Conservation (phyloP, 2,113 vertebrate genomes). For the Hydrochoerus hydrochaeris region DNA sequence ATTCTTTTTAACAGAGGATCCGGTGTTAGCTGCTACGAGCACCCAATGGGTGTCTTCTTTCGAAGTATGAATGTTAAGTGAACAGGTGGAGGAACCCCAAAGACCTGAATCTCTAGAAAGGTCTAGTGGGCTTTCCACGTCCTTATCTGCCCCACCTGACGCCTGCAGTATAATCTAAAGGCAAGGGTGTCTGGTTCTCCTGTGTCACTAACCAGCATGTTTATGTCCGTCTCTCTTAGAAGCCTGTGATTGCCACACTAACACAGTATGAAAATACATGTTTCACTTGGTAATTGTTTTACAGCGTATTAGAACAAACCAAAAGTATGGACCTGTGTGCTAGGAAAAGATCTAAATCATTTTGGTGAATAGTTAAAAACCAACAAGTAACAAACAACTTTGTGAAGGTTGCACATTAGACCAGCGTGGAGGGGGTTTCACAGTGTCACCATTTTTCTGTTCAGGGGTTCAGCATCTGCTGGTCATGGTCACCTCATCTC, state of each 20-base stretch:
- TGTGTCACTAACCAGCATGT: background rate
- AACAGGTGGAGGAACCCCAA: background rate
- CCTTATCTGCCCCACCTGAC: background rate
- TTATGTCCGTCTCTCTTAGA: background rate
- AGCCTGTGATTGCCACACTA: background rate
- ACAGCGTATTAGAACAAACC: background rate
- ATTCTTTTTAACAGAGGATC: background rate
- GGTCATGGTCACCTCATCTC: background rate
- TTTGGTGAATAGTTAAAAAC: background rate
- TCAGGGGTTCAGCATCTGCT: background rate
- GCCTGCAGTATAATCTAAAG: background rate
- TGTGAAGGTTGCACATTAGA: background rate
- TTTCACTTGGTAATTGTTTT: background rate
- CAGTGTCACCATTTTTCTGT: rapidly evolving
- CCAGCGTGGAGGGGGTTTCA: rapidly evolving
- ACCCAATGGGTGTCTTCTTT: background rate
- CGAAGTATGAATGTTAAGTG: background rate
- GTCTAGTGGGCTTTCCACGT: background rate
- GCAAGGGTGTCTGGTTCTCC: background rate
- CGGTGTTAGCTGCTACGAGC: background rate
- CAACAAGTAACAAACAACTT: background rate
- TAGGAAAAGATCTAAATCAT: background rate
- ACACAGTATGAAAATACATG: background rate
- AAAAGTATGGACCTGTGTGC: background rate
- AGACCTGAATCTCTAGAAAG: background rate